Conservation (phyloP, 53 echinoderm and acorn worm genomes). For the Temnopleurus reevesii region DNA sequence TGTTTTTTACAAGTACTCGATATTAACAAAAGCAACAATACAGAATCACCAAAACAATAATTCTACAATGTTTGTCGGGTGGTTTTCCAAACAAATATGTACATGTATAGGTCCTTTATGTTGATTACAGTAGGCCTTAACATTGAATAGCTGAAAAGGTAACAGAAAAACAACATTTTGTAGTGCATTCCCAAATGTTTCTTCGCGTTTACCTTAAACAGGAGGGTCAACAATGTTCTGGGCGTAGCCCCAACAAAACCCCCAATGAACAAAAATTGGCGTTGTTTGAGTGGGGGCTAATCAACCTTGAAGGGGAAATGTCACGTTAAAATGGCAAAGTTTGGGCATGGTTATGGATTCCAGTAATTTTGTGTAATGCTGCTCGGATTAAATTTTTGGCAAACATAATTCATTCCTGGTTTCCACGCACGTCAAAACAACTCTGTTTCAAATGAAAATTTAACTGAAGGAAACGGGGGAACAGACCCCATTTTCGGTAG, state of each 20-base stretch:
- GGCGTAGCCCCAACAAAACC: neutral
- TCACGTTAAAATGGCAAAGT: conserved; percentile 24
- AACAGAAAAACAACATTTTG: too few relatives aligned
- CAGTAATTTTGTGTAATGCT: conserved; percentile 36
- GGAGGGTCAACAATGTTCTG: neutral
- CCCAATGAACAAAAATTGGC: neutral
- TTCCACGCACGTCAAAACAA: conserved; percentile 28
- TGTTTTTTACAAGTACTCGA: too few relatives aligned
- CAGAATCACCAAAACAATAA: too few relatives aligned
- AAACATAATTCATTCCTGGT: conserved; percentile 1
- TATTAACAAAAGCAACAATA: too few relatives aligned
- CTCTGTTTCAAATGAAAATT: neutral
- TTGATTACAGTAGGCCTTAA: too few relatives aligned
- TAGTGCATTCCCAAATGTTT: too few relatives aligned
- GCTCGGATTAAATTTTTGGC: conserved; percentile 22
- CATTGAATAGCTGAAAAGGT: too few relatives aligned
- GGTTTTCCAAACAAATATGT: too few relatives aligned
- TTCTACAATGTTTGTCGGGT: too few relatives aligned
- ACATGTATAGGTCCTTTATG: too few relatives aligned
- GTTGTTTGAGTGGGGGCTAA: conserved; percentile 33
- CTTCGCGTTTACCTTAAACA: too few relatives aligned
- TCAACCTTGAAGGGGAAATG: conserved; percentile 39
- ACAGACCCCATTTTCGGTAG: neutral
- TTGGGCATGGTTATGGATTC: conserved; percentile 16
- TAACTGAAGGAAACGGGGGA: neutral